Conservation (phyloP, 2,113 vertebrate genomes). For the Chloropsis hardwickii region DNA sequence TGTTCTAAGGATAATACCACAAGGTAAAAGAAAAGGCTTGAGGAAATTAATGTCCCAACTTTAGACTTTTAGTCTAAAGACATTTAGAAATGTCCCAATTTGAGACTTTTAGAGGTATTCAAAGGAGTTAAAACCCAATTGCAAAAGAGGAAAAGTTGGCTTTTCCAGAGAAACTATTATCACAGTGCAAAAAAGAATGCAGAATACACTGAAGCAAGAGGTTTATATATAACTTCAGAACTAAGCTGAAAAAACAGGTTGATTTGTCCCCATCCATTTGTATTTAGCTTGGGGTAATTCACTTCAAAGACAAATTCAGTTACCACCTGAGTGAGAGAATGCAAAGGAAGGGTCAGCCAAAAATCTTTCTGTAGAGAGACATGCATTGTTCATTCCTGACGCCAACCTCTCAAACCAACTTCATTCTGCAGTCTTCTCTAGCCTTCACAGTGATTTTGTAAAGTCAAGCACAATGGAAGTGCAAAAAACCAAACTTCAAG, state of each 20-base stretch:
- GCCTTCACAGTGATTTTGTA: background rate
- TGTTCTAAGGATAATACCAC: background rate
- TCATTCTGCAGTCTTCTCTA: background rate
- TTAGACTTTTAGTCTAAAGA: background rate
- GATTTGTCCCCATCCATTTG: background rate
- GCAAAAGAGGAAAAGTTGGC: background rate
- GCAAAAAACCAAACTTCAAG: background rate
- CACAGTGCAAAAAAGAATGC: conserved; percentile 3
- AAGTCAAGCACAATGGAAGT: background rate
- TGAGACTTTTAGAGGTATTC: background rate
- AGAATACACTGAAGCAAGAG: background rate
- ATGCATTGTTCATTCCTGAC: background rate
- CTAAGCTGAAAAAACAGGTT: background rate
- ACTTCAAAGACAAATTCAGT: background rate
- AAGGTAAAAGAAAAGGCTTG: background rate
- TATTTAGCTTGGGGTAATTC: background rate
- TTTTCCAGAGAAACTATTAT: conserved; percentile 23
- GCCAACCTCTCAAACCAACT: background rate
- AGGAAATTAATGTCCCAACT: background rate
- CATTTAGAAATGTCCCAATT: background rate
- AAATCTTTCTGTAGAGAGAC: background rate
- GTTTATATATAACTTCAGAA: background rate
- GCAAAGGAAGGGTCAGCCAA: background rate
- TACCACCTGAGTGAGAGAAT: background rate
- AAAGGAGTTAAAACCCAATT: conserved; percentile 11